Evolutionary conservation across 1,140 invertebrate species (phyloP).

Genomic region (Bombus waltoni): DNA sequence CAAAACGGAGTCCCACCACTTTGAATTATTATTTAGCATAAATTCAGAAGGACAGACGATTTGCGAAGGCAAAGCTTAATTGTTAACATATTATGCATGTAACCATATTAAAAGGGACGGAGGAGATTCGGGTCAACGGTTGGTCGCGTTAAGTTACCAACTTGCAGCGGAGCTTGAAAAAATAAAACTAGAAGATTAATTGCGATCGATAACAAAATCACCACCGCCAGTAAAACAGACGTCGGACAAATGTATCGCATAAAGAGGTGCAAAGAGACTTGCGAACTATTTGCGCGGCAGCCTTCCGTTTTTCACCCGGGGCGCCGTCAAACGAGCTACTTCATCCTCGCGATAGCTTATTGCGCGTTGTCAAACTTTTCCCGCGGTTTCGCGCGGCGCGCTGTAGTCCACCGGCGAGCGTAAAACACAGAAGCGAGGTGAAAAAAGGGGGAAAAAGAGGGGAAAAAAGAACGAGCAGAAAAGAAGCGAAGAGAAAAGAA

Average conservation of each 20-base stretch:
- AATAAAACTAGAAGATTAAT: not conserved
- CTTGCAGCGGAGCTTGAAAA: not conserved
- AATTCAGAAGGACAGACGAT: not conserved
- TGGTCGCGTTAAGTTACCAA: not conserved
- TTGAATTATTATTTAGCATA: constrained; percentile 4
- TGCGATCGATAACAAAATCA: not conserved
- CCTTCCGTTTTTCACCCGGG: not conserved
- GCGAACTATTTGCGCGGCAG: not conserved
- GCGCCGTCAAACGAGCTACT: not conserved
- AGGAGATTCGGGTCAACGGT: not conserved
- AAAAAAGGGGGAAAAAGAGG: too few species aligned
- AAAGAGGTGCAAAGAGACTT: not conserved
- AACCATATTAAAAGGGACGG: not conserved
- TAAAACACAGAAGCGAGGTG: not conserved
- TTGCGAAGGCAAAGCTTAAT: not conserved
- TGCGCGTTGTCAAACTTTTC: constrained; percentile 27
- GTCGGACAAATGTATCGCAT: not conserved
- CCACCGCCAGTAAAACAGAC: not conserved
- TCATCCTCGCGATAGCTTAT: constrained; percentile 6
- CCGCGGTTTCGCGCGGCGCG: not conserved
- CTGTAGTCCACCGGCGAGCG: not conserved
- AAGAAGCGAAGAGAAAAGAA: not conserved
- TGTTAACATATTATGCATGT: not conserved
- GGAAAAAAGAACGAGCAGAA: too few species aligned
- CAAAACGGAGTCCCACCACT: not conserved